These are phyloP conservation scores for Ischnura elegans DNA, from an alignment of 2,888 invertebrate genomes.

Conservation along the genomic window DNA sequence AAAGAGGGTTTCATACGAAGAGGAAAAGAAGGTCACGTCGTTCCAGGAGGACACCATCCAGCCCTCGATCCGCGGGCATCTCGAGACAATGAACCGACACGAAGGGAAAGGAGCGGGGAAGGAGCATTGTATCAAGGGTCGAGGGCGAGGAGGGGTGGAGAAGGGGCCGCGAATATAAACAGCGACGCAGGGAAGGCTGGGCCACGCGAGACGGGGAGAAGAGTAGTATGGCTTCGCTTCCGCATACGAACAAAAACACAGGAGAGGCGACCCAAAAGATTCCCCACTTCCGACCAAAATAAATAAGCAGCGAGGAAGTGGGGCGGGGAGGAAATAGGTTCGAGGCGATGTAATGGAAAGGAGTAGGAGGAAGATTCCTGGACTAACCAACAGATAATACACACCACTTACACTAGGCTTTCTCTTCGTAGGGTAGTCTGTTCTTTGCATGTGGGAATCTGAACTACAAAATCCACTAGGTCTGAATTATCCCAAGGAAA, in stretches of 20 bases:
- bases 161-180: background rate
- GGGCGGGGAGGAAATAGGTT: background rate
- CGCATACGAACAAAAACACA: slow-evolving; percentile 16
- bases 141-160: background rate
- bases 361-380: background rate
- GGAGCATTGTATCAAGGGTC: background rate
- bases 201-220: background rate
- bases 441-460: too few relatives aligned
- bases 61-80: background rate
- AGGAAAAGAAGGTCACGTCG: background rate
- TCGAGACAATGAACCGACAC: background rate
- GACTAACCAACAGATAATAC: background rate
- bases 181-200: background rate
- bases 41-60: background rate
- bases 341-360: background rate
- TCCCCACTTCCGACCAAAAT: slow-evolving; percentile 20
- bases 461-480: too few relatives aligned
- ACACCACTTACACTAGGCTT: background rate
- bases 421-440: too few relatives aligned
- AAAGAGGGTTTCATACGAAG: too few relatives aligned
- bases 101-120: background rate
- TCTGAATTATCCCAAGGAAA: too few relatives aligned
- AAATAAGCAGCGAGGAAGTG: background rate
- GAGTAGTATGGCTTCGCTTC: slow-evolving; percentile 6
- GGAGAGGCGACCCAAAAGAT: slow-evolving; percentile 9